These are phyloP conservation scores for Netelia melanura DNA, from an alignment of 2,888 invertebrate species.

Conservation along the genomic window DNA sequence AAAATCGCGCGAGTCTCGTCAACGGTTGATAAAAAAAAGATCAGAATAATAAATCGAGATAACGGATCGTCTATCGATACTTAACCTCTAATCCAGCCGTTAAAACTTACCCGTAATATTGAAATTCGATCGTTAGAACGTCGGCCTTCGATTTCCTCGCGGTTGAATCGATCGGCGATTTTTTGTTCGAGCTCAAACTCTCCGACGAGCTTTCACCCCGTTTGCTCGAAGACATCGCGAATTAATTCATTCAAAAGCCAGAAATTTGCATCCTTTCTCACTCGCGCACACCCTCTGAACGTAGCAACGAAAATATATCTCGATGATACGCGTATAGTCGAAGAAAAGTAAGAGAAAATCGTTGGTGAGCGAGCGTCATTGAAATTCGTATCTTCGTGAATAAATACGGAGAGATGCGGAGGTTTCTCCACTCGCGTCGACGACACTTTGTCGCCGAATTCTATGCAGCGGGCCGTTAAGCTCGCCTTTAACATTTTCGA, in stretches of 20 bases:
- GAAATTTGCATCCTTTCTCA: slow-evolving; percentile 7
- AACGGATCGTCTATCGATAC: neutral
- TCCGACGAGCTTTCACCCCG: slow-evolving; percentile 19
- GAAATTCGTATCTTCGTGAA: slow-evolving; percentile 31
- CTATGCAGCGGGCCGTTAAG: slow-evolving; percentile 61
- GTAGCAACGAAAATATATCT: neutral
- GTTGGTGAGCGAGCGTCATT: slow-evolving; percentile 5
- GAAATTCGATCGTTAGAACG: slow-evolving; percentile 85
- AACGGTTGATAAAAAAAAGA: neutral
- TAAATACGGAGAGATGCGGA: slow-evolving; percentile 8
- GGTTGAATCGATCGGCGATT: slow-evolving; percentile 37
- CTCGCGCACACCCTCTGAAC: slow-evolving; percentile 20
- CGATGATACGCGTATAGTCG: neutral
- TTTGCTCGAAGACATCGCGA: slow-evolving; percentile 30
- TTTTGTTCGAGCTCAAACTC: slow-evolving; percentile 38
- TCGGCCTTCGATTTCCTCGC: slow-evolving; percentile 76
- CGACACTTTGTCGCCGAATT: slow-evolving; percentile 69
- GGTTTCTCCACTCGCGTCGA: slow-evolving; percentile 35
- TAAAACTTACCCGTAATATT: slow-evolving; percentile 83
- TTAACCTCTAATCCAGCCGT: neutral
- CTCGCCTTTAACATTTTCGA: slow-evolving; percentile 77
- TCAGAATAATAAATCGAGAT: neutral
- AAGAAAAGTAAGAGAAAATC: slow-evolving; percentile 11
- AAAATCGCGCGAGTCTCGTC: neutral
- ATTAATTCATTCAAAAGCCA: neutral